Conservation (phyloP, 2,888 invertebrate species). For the Resseliella maxima region DNA sequence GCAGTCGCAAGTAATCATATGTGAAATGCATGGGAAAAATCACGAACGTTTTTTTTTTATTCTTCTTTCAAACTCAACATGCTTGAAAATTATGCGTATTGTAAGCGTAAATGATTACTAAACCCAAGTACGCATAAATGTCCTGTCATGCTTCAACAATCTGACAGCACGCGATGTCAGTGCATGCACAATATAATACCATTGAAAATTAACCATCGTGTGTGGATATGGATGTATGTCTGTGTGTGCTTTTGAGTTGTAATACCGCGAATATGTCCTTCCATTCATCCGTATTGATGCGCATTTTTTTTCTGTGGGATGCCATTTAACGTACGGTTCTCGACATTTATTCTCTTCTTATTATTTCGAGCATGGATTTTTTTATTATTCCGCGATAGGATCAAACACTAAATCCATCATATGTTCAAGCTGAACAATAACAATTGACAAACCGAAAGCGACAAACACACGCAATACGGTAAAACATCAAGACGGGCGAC, state of each 20-base stretch:
- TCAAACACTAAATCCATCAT: not conserved
- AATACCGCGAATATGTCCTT: not conserved
- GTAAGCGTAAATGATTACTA: conserved; percentile 12
- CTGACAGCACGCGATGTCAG: conserved; percentile 29
- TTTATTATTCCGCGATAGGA: not conserved
- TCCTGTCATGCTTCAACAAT: conserved; percentile 16
- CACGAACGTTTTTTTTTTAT: not conserved
- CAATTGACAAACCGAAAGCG: no score
- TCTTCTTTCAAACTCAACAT: no score
- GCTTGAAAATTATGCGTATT: not conserved
- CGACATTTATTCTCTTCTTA: not conserved
- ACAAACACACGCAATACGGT: no score
- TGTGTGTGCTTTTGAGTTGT: no score
- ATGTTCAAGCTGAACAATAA: not conserved
- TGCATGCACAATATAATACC: not conserved
- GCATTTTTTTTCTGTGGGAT: not conserved
- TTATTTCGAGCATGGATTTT: not conserved
- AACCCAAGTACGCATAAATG: not conserved
- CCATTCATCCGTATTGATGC: not conserved
- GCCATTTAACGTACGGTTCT: not conserved
- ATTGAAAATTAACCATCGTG: no score
- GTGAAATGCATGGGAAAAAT: no score
- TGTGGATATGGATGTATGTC: no score
- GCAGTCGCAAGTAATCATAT: not conserved
- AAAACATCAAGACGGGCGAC: no score